These are phyloP conservation scores for Lacanobia wlatinum DNA, from an alignment of 2,888 invertebrate species.

Conservation along the genomic window DNA sequence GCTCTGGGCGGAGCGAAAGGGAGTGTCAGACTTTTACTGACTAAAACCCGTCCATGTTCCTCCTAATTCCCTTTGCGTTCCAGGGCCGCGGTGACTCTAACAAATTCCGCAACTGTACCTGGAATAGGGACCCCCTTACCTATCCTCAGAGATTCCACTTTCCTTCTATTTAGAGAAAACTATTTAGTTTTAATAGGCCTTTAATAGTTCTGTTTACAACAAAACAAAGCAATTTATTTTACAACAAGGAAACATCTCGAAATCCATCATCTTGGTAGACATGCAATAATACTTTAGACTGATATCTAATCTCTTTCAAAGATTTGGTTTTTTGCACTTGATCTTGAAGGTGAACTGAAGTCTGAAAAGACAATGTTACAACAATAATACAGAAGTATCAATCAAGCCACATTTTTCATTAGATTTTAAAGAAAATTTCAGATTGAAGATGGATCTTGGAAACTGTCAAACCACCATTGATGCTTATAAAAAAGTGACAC, in stretches of 20 bases:
- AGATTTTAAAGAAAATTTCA: no score
- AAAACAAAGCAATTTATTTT: neutral
- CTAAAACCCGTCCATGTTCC: no score
- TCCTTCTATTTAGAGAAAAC: neutral
- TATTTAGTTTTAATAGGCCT: neutral
- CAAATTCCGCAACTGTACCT: no score
- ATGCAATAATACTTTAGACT: neutral
- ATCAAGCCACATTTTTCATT: neutral
- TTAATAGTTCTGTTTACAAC: neutral
- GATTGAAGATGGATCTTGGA: no score
- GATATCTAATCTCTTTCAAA: slow-evolving; percentile 33
- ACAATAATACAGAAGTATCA: neutral
- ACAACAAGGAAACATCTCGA: neutral
- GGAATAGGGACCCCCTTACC: no score
- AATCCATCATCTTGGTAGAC: slow-evolving; percentile 11
- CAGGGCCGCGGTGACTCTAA: no score
- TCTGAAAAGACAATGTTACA: neutral
- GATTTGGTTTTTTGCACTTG: slow-evolving; percentile 15
- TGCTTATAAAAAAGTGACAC: no score
- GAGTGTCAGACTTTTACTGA: no score
- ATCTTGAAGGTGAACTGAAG: slow-evolving; percentile 2
- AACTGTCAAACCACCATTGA: no score
- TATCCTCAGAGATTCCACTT: neutral
- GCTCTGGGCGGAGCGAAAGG: no score
- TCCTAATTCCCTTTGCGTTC: no score